Evolutionary conservation across 2,888 invertebrate genomes (phyloP), one percentile per base, ranked within the genome.

Genomic region (Spisula solida): DNA sequence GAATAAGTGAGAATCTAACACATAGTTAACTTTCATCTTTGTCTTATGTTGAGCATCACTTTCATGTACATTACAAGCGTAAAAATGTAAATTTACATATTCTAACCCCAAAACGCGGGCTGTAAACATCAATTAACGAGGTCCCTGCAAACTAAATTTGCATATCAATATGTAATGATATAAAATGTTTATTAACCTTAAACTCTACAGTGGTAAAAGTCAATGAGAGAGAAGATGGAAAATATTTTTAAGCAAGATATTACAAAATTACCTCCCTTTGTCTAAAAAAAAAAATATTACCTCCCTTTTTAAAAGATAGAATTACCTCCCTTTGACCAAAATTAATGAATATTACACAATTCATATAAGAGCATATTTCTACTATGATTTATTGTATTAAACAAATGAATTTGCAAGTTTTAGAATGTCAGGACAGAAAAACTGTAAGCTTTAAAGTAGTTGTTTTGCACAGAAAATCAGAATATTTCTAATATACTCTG

Each of bases 141-240:
- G 60, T 25, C n/a, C 60, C 4, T 0, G 60, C 25, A 12, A 66
- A 66, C 60, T 10, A 25, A 66, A 66, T 66, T 66, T 66, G 60
- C 60, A 66, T 66, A 66, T 66, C 60, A 66, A 66, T 66, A 66
- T 66, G 25, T 66, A 66, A 25, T 25, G 25, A 66, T 66, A 66
- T 66, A 66, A 66, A 66, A 66, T 25, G 18, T 60, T n/a, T 66
- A 66, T 66, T 25, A 66, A 66, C 60, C 60, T 66, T 66, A 25
- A 25, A 20, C n/a, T 25, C 41, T 25, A 66, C 60, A 66, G 25
- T 66, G 25, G 60, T 66, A 66, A 25, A 66, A 66, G 60, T 66
- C 60, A 66, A 66, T 66, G 60, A 66, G 25, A 12, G 10, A n/a
- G 10, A 66, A 8, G n/a, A 66, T 25, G 60, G 25, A 25, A 25